phyloP scores from a whole-genome alignment of 2,797 vertebrate genomes.

The Cetoscarus ocellatus region DNA sequence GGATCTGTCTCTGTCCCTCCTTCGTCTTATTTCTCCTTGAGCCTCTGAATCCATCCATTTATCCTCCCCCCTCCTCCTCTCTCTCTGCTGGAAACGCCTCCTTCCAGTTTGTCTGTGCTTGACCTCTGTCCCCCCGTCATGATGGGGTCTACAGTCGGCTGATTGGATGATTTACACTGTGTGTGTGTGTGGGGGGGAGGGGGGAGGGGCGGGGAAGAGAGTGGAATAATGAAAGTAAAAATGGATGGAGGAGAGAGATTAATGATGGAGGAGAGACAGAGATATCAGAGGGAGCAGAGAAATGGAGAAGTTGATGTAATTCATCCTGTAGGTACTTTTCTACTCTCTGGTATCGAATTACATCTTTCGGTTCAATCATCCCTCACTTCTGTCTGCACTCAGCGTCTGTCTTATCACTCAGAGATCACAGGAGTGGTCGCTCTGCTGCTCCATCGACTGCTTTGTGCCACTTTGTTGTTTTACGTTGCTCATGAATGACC shows the following conservation, averaged over 20 bases:
- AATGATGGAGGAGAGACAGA: constrained; percentile 42
- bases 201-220: constrained; percentile 2
- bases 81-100: constrained; percentile 36
- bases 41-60: constrained; percentile 6
- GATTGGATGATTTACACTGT: constrained; percentile 69
- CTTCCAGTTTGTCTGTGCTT: constrained; percentile 57
- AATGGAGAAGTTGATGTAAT: constrained; percentile 31
- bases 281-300: background rate
- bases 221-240: constrained; percentile 41
- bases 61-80: constrained; percentile 9
- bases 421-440: background rate
- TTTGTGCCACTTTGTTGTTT: background rate
- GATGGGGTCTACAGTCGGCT: constrained; percentile 50
- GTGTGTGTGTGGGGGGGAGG: constrained; percentile 18
- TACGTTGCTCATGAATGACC: too few relatives aligned
- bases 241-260: constrained; percentile 39
- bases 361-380: constrained; percentile 4
- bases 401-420: background rate
- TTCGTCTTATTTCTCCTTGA: background rate
- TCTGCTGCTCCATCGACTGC: background rate
- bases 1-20: background rate
- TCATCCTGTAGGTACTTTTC: constrained; percentile 26
- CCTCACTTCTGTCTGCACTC: background rate
- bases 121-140: constrained; percentile 60
- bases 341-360: background rate